phyloP scores from a whole-genome alignment of 2,797 vertebrate genomes.

The Coregonus ussuriensis region DNA sequence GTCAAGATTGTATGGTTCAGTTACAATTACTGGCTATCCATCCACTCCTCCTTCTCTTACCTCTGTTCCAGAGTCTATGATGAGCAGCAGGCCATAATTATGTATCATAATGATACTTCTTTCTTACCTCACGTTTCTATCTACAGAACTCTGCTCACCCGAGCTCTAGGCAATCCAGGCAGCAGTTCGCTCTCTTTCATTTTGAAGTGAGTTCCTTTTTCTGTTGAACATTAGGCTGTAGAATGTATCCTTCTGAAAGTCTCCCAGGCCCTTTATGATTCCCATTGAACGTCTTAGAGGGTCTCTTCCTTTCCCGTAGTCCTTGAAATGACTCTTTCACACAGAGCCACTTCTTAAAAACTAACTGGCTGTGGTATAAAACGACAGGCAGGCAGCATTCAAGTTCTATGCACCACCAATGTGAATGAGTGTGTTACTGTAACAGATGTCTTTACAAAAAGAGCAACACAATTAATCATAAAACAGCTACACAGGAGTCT shows the following conservation, averaged over 20 bases:
- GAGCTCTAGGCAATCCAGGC: conserved; percentile 12
- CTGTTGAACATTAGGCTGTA: conserved; percentile 14
- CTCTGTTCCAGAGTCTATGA: conserved; percentile 54
- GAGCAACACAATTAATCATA: conserved; percentile 51
- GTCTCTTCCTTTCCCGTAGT: conserved; percentile 11
- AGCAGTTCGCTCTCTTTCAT: conserved; percentile 17
- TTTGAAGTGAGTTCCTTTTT: conserved; percentile 16
- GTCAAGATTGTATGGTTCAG: conserved; percentile 60
- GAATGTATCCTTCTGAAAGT: not conserved
- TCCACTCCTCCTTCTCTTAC: conserved; percentile 34
- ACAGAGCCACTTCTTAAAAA: conserved; percentile 12
- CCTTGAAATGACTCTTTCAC: conserved; percentile 22
- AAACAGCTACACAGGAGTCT: conserved; percentile 52
- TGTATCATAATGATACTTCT: conserved; percentile 48
- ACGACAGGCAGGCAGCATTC: conserved; percentile 23
- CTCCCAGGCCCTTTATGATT: conserved; percentile 3
- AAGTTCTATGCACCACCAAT: conserved; percentile 28
- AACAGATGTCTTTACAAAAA: conserved; percentile 34
- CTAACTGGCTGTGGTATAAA: conserved; percentile 11
- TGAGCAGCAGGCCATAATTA: conserved; percentile 57
- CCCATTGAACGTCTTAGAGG: not conserved
- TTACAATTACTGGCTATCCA: conserved; percentile 59
- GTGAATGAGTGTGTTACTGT: conserved; percentile 25
- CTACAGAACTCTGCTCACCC: conserved; percentile 27
- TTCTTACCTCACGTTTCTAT: conserved; percentile 25